Percentiles rank a stretch among this genome's conserved stretches.
phyloP scores from a whole-genome alignment of 2,797 vertebrate species.

The Lemur catta region DNA sequence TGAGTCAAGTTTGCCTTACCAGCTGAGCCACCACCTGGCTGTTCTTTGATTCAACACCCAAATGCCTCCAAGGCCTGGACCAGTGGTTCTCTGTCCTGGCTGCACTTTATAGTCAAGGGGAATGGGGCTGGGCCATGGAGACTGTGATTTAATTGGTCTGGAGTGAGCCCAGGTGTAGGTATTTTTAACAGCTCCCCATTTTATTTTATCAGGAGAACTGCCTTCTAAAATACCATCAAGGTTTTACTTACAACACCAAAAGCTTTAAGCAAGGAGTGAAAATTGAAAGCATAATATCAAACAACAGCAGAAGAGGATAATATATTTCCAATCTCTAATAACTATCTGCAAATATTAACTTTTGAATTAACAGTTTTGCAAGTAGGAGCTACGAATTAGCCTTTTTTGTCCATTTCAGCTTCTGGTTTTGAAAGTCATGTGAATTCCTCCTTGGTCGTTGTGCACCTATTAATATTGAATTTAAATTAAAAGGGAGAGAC shows the following conservation, averaged over 20 bases:
- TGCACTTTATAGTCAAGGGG: not conserved
- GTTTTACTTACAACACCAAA: slow-evolving; percentile 32
- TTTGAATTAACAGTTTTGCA: slow-evolving; percentile 10
- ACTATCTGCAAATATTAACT: slow-evolving; percentile 13
- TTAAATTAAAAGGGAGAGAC: not conserved
- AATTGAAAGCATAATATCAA: slow-evolving; percentile 15
- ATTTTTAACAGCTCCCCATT: slow-evolving; percentile 29
- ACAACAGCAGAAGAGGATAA: not conserved
- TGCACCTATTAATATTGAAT: slow-evolving; percentile 5
- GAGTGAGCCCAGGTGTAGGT: not conserved
- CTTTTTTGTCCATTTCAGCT: not conserved
- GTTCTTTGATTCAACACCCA: not conserved
- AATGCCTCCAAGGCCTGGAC: not conserved
- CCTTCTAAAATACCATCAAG: slow-evolving; percentile 31
- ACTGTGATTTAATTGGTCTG: not conserved
- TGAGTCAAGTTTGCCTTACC: not conserved
- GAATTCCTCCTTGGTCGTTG: not conserved
- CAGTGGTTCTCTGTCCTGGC: not conserved
- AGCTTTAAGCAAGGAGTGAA: slow-evolving; percentile 44
- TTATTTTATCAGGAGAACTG: not conserved
- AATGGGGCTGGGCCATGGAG: not conserved
- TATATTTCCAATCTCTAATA: not conserved
- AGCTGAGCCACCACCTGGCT: slow-evolving; percentile 15
- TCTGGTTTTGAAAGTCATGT: slow-evolving; percentile 1
- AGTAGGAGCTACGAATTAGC: not conserved